phyloP scores from a whole-genome alignment of 2,113 vertebrate genomes.

The Cottus gobio region DNA sequence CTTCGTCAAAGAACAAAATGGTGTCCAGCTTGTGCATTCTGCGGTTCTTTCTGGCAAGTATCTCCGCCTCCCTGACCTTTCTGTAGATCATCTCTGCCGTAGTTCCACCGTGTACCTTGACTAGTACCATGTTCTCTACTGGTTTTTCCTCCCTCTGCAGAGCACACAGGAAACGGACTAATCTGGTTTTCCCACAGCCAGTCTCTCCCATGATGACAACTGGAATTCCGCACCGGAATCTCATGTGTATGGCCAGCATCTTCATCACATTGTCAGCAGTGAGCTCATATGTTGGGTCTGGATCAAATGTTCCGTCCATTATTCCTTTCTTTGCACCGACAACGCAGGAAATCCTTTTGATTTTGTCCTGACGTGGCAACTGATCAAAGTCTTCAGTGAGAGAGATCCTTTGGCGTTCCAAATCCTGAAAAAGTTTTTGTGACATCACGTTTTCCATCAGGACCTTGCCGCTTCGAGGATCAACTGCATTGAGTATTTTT shows the following conservation, averaged over 20 bases:
- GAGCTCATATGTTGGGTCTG: conserved; percentile 84
- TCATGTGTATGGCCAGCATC: conserved; percentile 87
- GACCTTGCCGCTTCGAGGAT: conserved; percentile 69
- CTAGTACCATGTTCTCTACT: conserved; percentile 83
- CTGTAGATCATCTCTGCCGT: conserved; percentile 82
- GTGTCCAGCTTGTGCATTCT: conserved; percentile 76
- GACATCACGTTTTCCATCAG: conserved; percentile 80
- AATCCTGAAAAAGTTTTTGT: conserved; percentile 62
- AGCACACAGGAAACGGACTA: conserved; percentile 84
- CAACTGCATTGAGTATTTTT: conserved; percentile 70
- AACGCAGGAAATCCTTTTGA: conserved; percentile 80
- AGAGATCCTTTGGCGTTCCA: conserved; percentile 77
- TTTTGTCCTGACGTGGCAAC: conserved; percentile 78
- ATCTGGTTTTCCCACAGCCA: conserved; percentile 85
- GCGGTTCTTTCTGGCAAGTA: conserved; percentile 72
- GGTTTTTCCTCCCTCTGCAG: conserved; percentile 75
- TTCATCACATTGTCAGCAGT: conserved; percentile 88
- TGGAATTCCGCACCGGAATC: conserved; percentile 85
- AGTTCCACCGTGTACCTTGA: conserved; percentile 86
- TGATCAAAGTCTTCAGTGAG: conserved; percentile 83
- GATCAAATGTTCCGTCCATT: conserved; percentile 70
- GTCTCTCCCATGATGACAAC: conserved; percentile 88
- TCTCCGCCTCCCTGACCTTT: conserved; percentile 81
- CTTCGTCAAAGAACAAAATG: conserved; percentile 86
- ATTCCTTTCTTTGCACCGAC: conserved; percentile 78